These are phyloP conservation scores for Coptodon bakossiorum DNA, from an alignment of 2,113 vertebrate genomes.

Conservation along the genomic window DNA sequence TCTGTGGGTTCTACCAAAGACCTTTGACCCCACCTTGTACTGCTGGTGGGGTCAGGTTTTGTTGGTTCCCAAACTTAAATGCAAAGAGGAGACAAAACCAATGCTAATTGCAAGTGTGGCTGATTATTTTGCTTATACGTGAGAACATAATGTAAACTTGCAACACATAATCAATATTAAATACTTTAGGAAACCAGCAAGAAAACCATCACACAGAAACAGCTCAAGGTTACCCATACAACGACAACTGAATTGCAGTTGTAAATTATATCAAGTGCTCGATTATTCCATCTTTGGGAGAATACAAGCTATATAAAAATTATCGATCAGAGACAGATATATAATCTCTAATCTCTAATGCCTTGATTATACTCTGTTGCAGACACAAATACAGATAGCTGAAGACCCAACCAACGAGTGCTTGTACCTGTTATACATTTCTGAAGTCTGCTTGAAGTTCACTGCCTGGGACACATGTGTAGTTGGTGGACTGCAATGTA, in stretches of 20 bases:
- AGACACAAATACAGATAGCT: neutral
- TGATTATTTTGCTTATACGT: neutral
- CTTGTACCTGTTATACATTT: neutral
- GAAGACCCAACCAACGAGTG: neutral
- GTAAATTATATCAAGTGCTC: neutral
- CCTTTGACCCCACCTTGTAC: neutral
- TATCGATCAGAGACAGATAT: neutral
- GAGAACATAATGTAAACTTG: neutral
- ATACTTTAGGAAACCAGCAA: neutral
- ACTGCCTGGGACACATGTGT: neutral
- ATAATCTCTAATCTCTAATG: neutral
- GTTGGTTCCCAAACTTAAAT: neutral
- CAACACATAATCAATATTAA: neutral
- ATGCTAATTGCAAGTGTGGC: neutral
- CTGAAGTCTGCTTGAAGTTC: neutral
- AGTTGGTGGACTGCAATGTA: neutral
- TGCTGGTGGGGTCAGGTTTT: neutral
- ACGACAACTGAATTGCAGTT: neutral
- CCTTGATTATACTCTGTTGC: neutral
- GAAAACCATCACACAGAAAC: neutral
- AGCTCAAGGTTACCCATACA: neutral
- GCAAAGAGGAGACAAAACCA: neutral
- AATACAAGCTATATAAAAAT: neutral
- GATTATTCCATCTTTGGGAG: neutral
- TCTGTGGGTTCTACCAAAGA: neutral